Percentiles rank a stretch among this genome's conserved stretches.
Evolutionary conservation across 1,140 invertebrate species (phyloP).

Genomic region (Potamilus streckersoni): DNA sequence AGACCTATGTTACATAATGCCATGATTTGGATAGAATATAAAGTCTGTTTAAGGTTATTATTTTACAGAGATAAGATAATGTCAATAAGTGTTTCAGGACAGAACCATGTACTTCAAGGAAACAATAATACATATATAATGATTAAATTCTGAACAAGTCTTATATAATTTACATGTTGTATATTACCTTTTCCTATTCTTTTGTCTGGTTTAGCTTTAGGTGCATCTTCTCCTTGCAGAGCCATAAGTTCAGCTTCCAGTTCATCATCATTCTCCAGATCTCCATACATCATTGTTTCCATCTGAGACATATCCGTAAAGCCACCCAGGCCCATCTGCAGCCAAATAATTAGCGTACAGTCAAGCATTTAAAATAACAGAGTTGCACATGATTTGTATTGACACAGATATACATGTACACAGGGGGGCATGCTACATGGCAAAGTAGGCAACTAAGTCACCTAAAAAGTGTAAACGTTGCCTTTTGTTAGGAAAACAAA

Average conservation of each 20-base stretch:
- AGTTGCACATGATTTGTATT: too few relatives aligned
- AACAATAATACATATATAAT: neutral
- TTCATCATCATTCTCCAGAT: conserved; percentile 72
- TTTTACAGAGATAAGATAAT: neutral
- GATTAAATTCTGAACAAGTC: neutral
- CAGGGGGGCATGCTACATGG: too few relatives aligned
- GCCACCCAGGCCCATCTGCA: conserved; percentile 47
- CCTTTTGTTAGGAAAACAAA: too few relatives aligned
- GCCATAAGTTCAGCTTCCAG: conserved; percentile 88
- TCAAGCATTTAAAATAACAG: too few relatives aligned
- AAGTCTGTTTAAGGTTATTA: too few relatives aligned
- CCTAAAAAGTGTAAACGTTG: too few relatives aligned
- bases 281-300: conserved; percentile 50
- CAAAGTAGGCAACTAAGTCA: too few relatives aligned
- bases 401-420: too few relatives aligned
- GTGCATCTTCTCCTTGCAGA: conserved; percentile 73
- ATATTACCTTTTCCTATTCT: conserved; percentile 47
- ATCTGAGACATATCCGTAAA: conserved; percentile 39
- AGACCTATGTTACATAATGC: too few relatives aligned
- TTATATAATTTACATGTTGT: neutral
- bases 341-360: too few relatives aligned
- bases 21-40: too few relatives aligned
- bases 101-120: neutral
- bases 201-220: conserved; percentile 40
- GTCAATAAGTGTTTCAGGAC: neutral